Evolutionary conservation across 2,113 vertebrate species (phyloP), one percentile per base, ranked within the genome.

Genomic region (Stegostoma tigrinum): DNA sequence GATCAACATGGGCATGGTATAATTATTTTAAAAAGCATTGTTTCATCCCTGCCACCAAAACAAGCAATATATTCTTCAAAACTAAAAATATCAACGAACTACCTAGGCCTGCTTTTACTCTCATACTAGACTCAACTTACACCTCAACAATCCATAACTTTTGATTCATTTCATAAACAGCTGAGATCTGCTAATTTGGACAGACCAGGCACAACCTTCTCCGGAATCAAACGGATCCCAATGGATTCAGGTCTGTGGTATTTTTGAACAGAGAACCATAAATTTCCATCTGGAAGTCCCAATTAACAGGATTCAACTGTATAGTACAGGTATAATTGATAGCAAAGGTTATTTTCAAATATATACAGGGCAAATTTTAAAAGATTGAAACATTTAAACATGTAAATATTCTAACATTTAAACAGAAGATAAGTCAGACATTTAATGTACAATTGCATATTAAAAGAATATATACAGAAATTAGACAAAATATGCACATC

Each of bases 31-130:
- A 90, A 34, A 61, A 55, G 34, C 10, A 93, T 93, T 93, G 89
- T 93, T 93, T 8, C 61, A 93, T 93, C 89, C 89, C 89, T 66
- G 61, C 61, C 89, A 93, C 89, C 89, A 93, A 93, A 1, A 93
- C 89, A 93, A 38, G 64, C 12, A 64, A 91, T 67, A 66, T 64
- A 93, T 38, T 66, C 34, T 61, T 64, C 89, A 93, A 93, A 93
- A 38, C 89, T 67, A 66, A 42, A 80, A 42, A 19, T 19, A 38
- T 38, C 89, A 66, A 4, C 10, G 14, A 91, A 38, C 61, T 93
- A 19, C 3, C 80, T 80, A 14, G 34, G 21, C 64, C 89, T 93
- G 61, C 2, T 21, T n/a, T 66, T 10, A 66, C 15, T 66, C 7
- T 38, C n/a, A 93, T 17, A 42, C 3, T 93, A 61, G 64, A n/a